Evolutionary conservation across 2,797 vertebrate species (phyloP), one percentile per base, ranked within the genome.

Genomic region (Sternarchorhynchus goeldii): DNA sequence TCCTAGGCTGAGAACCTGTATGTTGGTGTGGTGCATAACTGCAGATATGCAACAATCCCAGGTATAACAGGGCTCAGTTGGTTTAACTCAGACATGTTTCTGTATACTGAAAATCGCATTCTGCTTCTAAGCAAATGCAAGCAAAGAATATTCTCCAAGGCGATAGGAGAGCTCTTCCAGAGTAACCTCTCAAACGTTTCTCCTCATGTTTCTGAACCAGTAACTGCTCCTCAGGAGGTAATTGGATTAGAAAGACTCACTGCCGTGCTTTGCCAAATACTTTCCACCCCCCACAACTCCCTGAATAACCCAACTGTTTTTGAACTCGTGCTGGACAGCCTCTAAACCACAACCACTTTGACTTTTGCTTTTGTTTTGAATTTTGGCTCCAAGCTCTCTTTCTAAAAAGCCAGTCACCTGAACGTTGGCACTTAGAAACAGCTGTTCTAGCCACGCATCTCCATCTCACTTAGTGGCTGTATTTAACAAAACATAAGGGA

Each of bases 251-350:
- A 82, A 59, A 72, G 73, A 58, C 56, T 76, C 63, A 68, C 83
- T 82, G 76, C 81, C 83, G 81, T 81, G 79, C 73, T 79, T 76
- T 77, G 64, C 53, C 25, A 62, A 60, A 67, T 67, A 63, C 36
- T 63, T 1, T 76, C 68, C 76, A 75, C 21, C 68, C 71, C 81
- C 77, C 58, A 62, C 59, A 0, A 21, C 60, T 72, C 55, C 68
- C 71, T 18, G 45, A 78, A 81, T 78, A 34, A 81, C 72, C 59
- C 66, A 76, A 68, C 78, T 57, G 21, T 76, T 62, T 65, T 76
- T 31, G 72, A 70, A 56, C 67, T 75, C 31, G 21, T 53, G 7
- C 36, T 64, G 16, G 56, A 67, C 34, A 55, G 17, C 50, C 68
- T n/a, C 4, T 18, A 73, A 41, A 58, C 58, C 53, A 56, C 73